Percentiles rank a stretch among this genome's conserved stretches.
These are phyloP conservation scores for Coenonympha glycerion DNA, from an alignment of 2,888 invertebrate genomes.

Conservation along the genomic window DNA sequence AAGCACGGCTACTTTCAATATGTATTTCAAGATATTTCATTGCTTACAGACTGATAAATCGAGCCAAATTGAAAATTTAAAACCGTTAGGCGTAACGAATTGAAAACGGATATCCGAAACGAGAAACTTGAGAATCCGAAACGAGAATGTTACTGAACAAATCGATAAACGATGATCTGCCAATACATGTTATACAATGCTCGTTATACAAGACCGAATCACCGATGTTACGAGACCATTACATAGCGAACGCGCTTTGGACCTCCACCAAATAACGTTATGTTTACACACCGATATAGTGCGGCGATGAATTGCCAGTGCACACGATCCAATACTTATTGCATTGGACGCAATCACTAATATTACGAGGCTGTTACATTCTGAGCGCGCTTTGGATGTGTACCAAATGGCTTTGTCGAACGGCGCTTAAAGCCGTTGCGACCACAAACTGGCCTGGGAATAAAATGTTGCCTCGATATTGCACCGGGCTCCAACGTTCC, in stretches of 20 bases:
- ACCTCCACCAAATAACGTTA: slow-evolving; percentile 8
- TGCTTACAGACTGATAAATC: neutral
- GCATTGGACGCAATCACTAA: slow-evolving; percentile 25
- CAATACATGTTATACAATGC: slow-evolving; percentile 8
- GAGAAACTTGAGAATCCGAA: slow-evolving; percentile 9
- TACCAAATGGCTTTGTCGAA: slow-evolving; percentile 32
- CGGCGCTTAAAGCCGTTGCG: slow-evolving; percentile 24
- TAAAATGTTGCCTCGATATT: slow-evolving; percentile 21
- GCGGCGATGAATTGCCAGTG: slow-evolving; percentile 21
- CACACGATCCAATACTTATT: slow-evolving; percentile 26
- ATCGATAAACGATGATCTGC: neutral
- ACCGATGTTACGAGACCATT: neutral
- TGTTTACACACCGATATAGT: slow-evolving; percentile 17
- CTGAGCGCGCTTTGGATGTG: slow-evolving; percentile 30
- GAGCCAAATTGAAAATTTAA: slow-evolving; percentile 12
- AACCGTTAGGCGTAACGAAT: slow-evolving; percentile 11
- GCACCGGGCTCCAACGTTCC: neutral
- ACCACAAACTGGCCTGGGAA: slow-evolving; percentile 26
- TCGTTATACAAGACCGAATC: neutral
- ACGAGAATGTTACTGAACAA: slow-evolving; percentile 3
- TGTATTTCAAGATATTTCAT: too few species aligned
- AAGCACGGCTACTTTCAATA: too few species aligned
- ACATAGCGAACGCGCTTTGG: slow-evolving; percentile 3
- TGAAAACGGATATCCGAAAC: slow-evolving; percentile 18
- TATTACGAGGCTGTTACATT: slow-evolving; percentile 29